Base-by-base conservation (phyloP, 2,113 vertebrate genomes). In the Chlamydotis undulata region DNA sequence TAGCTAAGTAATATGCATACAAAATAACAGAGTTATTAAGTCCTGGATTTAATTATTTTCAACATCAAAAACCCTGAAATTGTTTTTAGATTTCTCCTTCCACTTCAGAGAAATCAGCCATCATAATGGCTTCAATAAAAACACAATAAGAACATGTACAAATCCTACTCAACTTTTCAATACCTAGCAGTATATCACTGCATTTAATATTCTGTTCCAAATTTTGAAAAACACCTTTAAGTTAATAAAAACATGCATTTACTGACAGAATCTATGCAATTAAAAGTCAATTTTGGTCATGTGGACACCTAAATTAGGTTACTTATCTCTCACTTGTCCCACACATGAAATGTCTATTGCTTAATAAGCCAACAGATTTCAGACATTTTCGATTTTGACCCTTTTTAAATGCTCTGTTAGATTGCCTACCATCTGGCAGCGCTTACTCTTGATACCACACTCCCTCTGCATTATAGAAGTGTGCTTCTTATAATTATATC, bases 321-420 rank as follows among this genome's bases (percentile, higher is more conserved):
- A 87, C 84, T 94, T 90, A 71, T 93, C 52, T 95, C 87, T 96
- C 91, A 95, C 53, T 94, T 96, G 89, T 96, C 94, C 91, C 94
- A 96, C 87, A 89, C 87, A 85, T 52, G 57, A 43, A 64, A 93
- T 2, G 0, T 94, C 80, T 92, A 79, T 43, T 82, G 77, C 81
- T 91, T 92, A 94, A 89, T 94, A 95, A 94, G 52, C 64, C 69
- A 64, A 17, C 1, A 1, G 65, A 59, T 94, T 83, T 92, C 80
- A 94, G 77, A 84, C 73, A 64, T 92, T 91, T 93, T 92, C 1
- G 0, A 87, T 96, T 96, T 47, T 95, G 83, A 95, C 89, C 89
- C 89, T 94, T 93, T 87, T 89, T 24, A 68, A 94, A 94, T 18
- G 19, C 56, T 90, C 83, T 74, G 69, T 73, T 93, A 95, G 75